Evolutionary conservation across 2,888 invertebrate species (phyloP), one percentile per base, ranked within the genome.

Genomic region (Drosophila prolongata): DNA sequence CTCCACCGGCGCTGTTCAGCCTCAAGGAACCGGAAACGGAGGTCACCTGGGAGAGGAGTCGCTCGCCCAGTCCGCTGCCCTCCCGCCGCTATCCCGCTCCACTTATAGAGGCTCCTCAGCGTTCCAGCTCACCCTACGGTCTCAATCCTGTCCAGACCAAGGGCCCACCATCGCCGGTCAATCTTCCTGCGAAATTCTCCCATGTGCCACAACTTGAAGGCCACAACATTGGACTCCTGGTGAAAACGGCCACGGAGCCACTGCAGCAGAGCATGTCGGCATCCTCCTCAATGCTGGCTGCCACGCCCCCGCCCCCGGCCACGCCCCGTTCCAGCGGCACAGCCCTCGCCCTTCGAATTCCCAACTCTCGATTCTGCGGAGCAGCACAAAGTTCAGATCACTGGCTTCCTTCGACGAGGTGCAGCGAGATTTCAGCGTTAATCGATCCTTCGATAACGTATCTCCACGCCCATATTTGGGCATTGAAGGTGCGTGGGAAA

Each of bases 381-480:
- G 3, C 58, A 59, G 42, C 42, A 56, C 24, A 44, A 44, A 65
- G 13, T 87, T 87, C 55, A 61, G 70, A 11, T 71, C 87, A 1
- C 61, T 87, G 19, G 85, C 73, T 0, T 55, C 69, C 24, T 56
- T 56, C 42, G 86, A 76, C 27, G 89, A 78, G 52, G 67, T 75
- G 38, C 84, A 80, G 52, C 27, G 84, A 30, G 85, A 89, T 6
- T 76, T 71, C 38, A 68, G 49, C 68, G 46, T 76, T 19, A 77
- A 78, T 78, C 91, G 91, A 30, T 84, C 84, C 60, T 91, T 89
- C 70, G 90, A 91, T 71, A 92, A 91, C 84, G 90, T 89, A 10
- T 91, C 92, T 58, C 91, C 92, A 62, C 91, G 91, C 67, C 92
- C 90, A 62, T 90, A 91, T 61, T 70, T 82, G 54, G 87, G 78